Conservation (phyloP, 2,797 vertebrate genomes). For the Phoeniculus purpureus region DNA sequence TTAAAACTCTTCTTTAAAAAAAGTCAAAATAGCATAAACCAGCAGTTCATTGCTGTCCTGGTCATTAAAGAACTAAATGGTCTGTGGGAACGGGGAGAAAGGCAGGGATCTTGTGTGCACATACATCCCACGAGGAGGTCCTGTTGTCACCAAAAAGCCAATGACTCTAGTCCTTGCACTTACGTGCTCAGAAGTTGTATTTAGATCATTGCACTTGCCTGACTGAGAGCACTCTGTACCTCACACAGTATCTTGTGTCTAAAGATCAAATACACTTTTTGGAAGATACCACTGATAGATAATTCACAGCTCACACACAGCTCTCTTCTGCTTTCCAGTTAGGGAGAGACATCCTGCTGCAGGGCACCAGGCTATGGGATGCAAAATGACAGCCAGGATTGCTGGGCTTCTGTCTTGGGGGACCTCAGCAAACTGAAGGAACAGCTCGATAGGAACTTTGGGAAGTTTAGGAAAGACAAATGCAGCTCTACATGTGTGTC, state of each 20-base stretch:
- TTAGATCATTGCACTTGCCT: not conserved
- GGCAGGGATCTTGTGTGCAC: not conserved
- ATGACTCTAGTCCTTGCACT: no score
- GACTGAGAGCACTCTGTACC: not conserved
- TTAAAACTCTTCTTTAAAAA: not conserved
- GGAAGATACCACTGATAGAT: not conserved
- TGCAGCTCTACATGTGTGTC: fast-evolving
- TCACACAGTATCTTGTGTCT: not conserved
- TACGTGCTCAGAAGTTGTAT: not conserved
- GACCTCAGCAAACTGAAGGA: not conserved
- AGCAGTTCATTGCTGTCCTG: not conserved
- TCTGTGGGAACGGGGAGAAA: not conserved
- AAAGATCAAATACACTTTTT: not conserved
- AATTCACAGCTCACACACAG: not conserved
- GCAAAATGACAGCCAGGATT: not conserved
- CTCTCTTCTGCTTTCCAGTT: not conserved
- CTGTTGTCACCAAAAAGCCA: not conserved
- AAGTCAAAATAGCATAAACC: not conserved
- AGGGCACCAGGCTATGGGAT: not conserved
- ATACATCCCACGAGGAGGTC: not conserved
- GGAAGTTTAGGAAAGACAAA: not conserved
- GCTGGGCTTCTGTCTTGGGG: not conserved
- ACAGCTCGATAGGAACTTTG: not conserved
- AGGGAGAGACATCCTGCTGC: not conserved
- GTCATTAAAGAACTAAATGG: not conserved